phyloP scores from a whole-genome alignment of 2,113 vertebrate species.

The Helogale parvula region DNA sequence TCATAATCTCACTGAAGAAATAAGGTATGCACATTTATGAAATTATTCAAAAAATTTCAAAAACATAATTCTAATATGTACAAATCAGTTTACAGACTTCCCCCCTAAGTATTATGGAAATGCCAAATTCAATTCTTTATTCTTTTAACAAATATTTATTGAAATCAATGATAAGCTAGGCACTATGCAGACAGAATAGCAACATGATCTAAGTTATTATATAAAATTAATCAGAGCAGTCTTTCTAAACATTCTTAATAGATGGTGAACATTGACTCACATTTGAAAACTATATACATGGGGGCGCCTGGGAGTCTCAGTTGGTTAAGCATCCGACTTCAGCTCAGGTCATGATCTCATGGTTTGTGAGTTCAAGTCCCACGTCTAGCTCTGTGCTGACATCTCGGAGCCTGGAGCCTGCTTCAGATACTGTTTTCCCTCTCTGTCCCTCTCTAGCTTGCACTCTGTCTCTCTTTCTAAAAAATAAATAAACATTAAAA shows the following conservation, averaged over 20 bases:
- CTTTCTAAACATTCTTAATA: constrained; percentile 42
- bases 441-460: too few relatives aligned
- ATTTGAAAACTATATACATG: constrained; percentile 9
- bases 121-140: constrained; percentile 23
- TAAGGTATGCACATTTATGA: constrained; percentile 1
- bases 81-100: not conserved
- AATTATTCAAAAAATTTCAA: constrained; percentile 40
- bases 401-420: too few relatives aligned
- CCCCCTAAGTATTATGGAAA: constrained; percentile 1
- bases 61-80: not conserved
- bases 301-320: not conserved
- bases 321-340: too few relatives aligned
- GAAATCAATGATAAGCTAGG: not conserved
- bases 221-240: constrained; percentile 31
- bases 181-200: not conserved
- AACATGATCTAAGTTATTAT: constrained; percentile 17
- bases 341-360: too few relatives aligned
- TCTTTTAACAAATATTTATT: constrained; percentile 37
- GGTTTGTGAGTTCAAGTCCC: too few relatives aligned
- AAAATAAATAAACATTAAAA: too few relatives aligned
- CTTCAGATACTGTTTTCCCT: too few relatives aligned
- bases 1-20: constrained; percentile 3
- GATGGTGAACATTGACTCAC: not conserved
- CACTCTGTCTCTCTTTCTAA: too few relatives aligned
- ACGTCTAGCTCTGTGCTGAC: too few relatives aligned